Base-by-base conservation (phyloP, 2,113 vertebrate species). In the Lichenostomus cassidix region DNA sequence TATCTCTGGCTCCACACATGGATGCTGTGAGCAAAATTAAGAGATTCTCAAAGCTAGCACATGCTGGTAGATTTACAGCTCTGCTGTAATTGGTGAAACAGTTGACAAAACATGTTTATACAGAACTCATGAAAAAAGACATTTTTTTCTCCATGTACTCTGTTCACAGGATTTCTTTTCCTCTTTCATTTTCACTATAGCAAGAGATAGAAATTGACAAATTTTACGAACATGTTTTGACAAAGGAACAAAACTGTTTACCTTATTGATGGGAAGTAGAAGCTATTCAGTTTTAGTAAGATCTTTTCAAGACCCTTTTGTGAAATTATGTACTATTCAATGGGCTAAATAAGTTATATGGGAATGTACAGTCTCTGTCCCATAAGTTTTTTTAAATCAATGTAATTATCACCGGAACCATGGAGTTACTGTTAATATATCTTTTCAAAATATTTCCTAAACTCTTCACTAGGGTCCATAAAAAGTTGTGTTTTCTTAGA, bases 381-480 rank as follows among this genome's bases (percentile, higher is more conserved):
- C 81, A 92, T 67, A 85, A 22, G 4, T 11, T 46, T 78, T 56
- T 56, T 75, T 39, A 92, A 92, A 62, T 96, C 63, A 85, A 56
- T 88, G 67, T 77, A 86, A 86, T 84, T 93, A 83, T 86, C 56
- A 83, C 50, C 68, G 53, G 59, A 96, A 91, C 11, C 6, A 35
- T 11, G 10, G 24, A 93, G 76, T 75, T 94, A 92, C 55, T 89
- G 91, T 87, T 92, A 68, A 84, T 8, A 9, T 5, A 90, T 91
- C 83, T 44, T 86, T 95, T 83, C n/a, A 85, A 96, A 96, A 69
- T 76, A 93, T 92, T 98, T 96, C 84, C 81, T 35, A 71, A 86
- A 83, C 27, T 94, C 58, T 87, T 96, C 52, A 91, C 44, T 56
- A 89, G 35, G 19, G 24, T 93, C 80, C 58, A 94, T 70, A 91